These are phyloP conservation scores for Gavia stellata DNA, from an alignment of 2,113 vertebrate genomes.

Conservation along the genomic window DNA sequence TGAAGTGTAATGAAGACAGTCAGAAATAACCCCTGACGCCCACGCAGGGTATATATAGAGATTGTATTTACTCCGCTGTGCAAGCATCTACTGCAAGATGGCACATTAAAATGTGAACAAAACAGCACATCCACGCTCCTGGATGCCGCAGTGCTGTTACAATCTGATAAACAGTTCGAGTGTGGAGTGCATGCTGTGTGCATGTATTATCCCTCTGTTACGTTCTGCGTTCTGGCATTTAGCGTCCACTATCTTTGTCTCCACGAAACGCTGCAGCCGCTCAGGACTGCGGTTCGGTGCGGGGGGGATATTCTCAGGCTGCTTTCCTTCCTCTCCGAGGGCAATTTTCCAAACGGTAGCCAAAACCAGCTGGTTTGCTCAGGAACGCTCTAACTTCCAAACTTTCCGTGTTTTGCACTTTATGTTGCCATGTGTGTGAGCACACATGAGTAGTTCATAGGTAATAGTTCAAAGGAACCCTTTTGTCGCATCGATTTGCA, in stretches of 20 bases:
- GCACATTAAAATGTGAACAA: slow-evolving; percentile 67
- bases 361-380: background rate
- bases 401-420: background rate
- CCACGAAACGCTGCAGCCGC: background rate
- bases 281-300: background rate
- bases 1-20: slow-evolving; percentile 63
- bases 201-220: slow-evolving; percentile 5
- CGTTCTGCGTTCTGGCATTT: background rate
- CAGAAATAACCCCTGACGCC: slow-evolving; percentile 69
- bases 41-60: slow-evolving; percentile 70
- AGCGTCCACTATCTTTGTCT: background rate
- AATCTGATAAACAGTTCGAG: slow-evolving; percentile 58
- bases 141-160: slow-evolving; percentile 66
- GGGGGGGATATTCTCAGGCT: background rate
- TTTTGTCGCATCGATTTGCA: background rate
- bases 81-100: slow-evolving; percentile 69
- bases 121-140: slow-evolving; percentile 62
- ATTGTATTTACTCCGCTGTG: slow-evolving; percentile 70
- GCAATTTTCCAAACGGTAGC: background rate
- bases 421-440: rapidly evolving
- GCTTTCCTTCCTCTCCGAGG: background rate
- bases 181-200: slow-evolving; percentile 31
- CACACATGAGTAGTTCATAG: rapidly evolving
- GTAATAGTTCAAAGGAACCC: background rate
- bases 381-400: background rate